A percentile compares a stretch with the other conserved stretches of the same genome.
phyloP scores from a whole-genome alignment of 2,797 vertebrate genomes.

The Macropus fuliginosus region DNA sequence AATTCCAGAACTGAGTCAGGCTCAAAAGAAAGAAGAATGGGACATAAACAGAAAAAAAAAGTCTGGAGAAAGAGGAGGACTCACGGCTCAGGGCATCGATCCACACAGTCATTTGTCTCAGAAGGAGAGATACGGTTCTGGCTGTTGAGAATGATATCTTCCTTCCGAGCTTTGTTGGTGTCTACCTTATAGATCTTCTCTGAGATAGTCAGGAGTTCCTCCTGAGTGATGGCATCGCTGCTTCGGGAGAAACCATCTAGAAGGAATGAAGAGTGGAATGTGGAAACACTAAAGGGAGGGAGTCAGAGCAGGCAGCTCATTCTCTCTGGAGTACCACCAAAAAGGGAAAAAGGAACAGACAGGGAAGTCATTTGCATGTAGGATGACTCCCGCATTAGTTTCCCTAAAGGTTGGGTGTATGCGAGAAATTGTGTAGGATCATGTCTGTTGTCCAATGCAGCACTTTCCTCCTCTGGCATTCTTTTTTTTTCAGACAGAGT shows the following conservation, averaged over 20 bases:
- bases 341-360: neutral
- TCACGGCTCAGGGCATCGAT: constrained; percentile 83
- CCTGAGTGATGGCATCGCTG: constrained; percentile 65
- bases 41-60: neutral
- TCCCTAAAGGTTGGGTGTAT: neutral
- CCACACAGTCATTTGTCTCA: constrained; percentile 57
- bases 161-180: constrained; percentile 81
- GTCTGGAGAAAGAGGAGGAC: constrained; percentile 42
- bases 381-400: neutral
- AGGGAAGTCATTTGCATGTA: neutral
- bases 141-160: constrained; percentile 83
- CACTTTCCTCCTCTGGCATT: neutral
- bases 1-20: neutral
- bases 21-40: neutral
- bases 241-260: constrained; percentile 82
- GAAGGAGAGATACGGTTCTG: constrained; percentile 70
- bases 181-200: constrained; percentile 83
- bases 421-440: neutral
- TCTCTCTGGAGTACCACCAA: neutral
- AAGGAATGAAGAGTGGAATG: neutral
- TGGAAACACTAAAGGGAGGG: constrained; percentile 19
- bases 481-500: neutral
- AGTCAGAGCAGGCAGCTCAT: too few species aligned
- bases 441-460: neutral
- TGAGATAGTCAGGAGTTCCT: constrained; percentile 81